phyloP scores from a whole-genome alignment of 2,113 vertebrate genomes.

The Chamaetylas fuelleborni region DNA sequence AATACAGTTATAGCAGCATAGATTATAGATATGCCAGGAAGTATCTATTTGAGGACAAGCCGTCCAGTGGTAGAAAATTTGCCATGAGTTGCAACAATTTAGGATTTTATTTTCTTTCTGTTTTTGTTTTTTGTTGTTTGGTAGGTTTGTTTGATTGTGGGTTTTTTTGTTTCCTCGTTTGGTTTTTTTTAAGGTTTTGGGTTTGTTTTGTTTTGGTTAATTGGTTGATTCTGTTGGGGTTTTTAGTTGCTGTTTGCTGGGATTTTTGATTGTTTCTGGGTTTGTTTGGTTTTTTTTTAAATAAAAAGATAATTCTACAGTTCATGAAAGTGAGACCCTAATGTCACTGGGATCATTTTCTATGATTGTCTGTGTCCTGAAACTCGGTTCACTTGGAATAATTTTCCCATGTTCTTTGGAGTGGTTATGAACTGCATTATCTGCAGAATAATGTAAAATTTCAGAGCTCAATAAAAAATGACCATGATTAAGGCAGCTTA shows the following conservation, averaged over 20 bases:
- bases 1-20: not conserved
- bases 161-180: not conserved
- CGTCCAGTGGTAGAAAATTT: not conserved
- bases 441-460: not conserved
- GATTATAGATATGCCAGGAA: not conserved
- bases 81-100: not conserved
- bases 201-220: not conserved
- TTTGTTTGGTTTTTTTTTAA: not conserved
- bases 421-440: not conserved
- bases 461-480: not conserved
- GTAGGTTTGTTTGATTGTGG: not conserved
- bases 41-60: not conserved
- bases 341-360: not conserved
- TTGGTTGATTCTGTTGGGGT: not conserved
- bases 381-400: not conserved
- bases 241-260: not conserved
- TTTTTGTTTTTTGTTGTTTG: accelerated
- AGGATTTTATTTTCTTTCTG: not conserved
- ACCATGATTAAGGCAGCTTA: not conserved
- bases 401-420: not conserved
- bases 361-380: not conserved
- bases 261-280: not conserved
- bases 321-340: not conserved
- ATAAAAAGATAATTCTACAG: not conserved
- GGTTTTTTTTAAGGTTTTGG: not conserved